Base-by-base conservation (phyloP, 35 echinoderm and acorn worm genomes). In the Nesometra sesokonis region DNA sequence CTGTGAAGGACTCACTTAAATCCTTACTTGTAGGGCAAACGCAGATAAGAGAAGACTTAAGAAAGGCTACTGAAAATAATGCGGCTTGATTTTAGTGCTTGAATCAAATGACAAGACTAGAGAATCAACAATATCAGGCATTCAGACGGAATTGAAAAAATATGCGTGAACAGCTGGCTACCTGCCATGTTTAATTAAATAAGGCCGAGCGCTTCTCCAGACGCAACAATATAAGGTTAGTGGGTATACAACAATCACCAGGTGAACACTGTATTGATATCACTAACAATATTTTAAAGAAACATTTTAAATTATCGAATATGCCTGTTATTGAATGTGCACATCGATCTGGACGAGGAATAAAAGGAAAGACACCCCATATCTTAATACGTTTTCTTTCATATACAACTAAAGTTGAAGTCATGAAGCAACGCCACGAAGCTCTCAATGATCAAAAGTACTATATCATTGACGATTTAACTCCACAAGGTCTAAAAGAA, bases 381-480 rank as follows among this genome's bases (percentile, higher is more conserved):
- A 34, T 43, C 38, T 47, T 84, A 13, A 85, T 87, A 0, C 85
- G 80, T 36, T 87, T 91, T 80, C 85, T 91, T 5, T 91, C 90
- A 13, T 91, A 76, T 35, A 33, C 37, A 78, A 77, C 85, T 47
- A 91, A 91, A 46, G 19, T 81, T 11, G 76, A 83, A 17, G 35
- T 91, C 31, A 78, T 91, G 33, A 82, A 80, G 5, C 31, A 87
- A 35, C 30, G 47, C 19, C 30, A 38, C 35, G 19, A 21, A 23
- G 19, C 35, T n/a, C 76, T 91, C 32, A 52, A 82, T 13, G 78
- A 86, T 17, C 43, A 88, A 33, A 17, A 39, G 27, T 21, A 82
- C 0, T 91, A 81, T 78, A 77, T 91, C 30, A 33, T 87, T 5
- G 85, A 91, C 36, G 85, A 91, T 39, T 46, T 87, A 19, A 91